Percentiles rank a stretch among this genome's conserved stretches.
These are phyloP conservation scores for Haliclystus octoradiatus DNA, from an alignment of 30 jellyfish, hydroid and myxozoan genomes.

Conservation along the genomic window DNA sequence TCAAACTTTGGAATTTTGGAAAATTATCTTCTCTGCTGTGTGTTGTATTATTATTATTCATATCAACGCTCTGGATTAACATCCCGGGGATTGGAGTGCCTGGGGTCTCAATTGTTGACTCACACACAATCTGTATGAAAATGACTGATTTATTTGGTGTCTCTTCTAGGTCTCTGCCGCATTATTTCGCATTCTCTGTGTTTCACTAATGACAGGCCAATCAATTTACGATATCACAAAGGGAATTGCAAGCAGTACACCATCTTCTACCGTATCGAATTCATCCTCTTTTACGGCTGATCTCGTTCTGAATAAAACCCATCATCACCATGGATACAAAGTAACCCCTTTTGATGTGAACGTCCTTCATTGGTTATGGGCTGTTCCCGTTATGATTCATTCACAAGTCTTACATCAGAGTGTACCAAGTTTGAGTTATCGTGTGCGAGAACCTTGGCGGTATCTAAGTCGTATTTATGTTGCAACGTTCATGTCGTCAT, in stretches of 20 bases:
- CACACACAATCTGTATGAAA: too few species aligned
- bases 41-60: too few species aligned
- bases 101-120: too few species aligned
- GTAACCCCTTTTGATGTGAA: not conserved
- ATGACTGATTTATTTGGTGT: not conserved
- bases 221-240: not conserved
- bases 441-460: not conserved
- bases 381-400: slow-evolving; percentile 12
- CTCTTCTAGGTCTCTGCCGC: not conserved
- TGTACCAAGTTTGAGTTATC: slow-evolving; percentile 1
- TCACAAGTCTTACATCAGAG: slow-evolving; percentile 19
- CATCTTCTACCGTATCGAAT: not conserved
- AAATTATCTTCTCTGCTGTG: too few species aligned
- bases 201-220: not conserved
- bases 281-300: not conserved
- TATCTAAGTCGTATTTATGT: slow-evolving; percentile 2
- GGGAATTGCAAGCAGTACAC: not conserved
- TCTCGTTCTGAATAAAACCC: not conserved
- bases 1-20: too few species aligned
- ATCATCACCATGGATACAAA: not conserved
- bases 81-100: too few species aligned
- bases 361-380: slow-evolving; percentile 11
- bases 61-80: too few species aligned
- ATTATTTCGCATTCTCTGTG: not conserved
- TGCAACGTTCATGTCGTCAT: not conserved